phyloP scores from a whole-genome alignment of 2,797 vertebrate genomes.

The Tokudaia muenninki region DNA sequence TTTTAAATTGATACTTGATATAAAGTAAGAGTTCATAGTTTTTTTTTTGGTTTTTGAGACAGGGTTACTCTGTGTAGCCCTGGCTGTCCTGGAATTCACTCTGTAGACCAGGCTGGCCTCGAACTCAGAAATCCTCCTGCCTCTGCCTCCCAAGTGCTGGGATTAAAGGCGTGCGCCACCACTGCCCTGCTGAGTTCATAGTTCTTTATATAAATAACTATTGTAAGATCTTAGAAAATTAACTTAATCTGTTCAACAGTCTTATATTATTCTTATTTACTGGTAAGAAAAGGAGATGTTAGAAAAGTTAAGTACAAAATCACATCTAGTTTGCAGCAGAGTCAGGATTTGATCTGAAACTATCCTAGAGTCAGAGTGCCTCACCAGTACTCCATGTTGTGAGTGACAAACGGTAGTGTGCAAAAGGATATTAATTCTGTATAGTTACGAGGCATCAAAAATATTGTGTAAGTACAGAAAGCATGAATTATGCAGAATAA shows the following conservation, averaged over 20 bases:
- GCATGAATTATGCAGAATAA: slow-evolving; percentile 39
- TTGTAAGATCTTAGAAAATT: slow-evolving; percentile 54
- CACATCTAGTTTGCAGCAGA: slow-evolving; percentile 33
- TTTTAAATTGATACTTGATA: slow-evolving; percentile 62
- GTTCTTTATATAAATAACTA: neutral
- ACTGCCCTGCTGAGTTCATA: too few relatives aligned
- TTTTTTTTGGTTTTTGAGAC: too few relatives aligned
- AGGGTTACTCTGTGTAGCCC: too few relatives aligned
- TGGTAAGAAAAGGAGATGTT: neutral
- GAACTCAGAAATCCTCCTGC: too few relatives aligned
- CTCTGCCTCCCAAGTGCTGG: too few relatives aligned
- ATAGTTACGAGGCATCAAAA: slow-evolving; percentile 23
- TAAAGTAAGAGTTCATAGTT: slow-evolving; percentile 28
- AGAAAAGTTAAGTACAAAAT: slow-evolving; percentile 35
- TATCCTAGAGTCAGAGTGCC: slow-evolving; percentile 39
- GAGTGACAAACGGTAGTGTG: slow-evolving; percentile 51
- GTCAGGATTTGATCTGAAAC: slow-evolving; percentile 24
- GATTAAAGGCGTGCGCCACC: too few relatives aligned
- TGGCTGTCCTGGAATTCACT: too few relatives aligned
- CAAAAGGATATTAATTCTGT: slow-evolving; percentile 28
- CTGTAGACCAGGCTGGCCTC: too few relatives aligned
- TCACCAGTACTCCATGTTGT: slow-evolving; percentile 4
- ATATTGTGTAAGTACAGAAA: slow-evolving; percentile 41
- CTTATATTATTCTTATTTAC: slow-evolving; percentile 47
- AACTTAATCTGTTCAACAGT: neutral